These are phyloP conservation scores for Portunus trituberculatus DNA, from an alignment of 1,140 invertebrate species.

Conservation along the genomic window DNA sequence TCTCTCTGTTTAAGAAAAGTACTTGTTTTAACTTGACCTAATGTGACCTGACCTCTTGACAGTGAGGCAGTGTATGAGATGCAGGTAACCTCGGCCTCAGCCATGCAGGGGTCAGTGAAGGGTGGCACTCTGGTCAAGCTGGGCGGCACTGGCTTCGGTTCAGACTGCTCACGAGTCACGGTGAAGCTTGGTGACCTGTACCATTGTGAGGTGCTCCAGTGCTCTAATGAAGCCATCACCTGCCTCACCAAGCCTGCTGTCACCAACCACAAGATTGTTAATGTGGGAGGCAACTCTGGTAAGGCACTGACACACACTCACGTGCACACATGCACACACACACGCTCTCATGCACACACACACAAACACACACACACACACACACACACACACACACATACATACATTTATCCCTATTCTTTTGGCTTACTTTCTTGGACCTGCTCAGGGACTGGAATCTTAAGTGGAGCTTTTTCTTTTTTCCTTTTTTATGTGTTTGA, in stretches of 20 bases:
- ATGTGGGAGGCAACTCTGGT: slow-evolving; percentile 47
- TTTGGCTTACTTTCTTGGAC: no score
- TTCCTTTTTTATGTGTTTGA: no score
- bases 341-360: no score
- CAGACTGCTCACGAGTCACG: slow-evolving; percentile 50
- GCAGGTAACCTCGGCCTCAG: neutral
- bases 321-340: no score
- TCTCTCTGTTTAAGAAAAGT: no score
- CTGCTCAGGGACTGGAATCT: no score
- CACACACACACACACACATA: no score
- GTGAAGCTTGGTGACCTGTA: slow-evolving; percentile 33
- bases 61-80: neutral
- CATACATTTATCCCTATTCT: no score
- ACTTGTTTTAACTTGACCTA: no score
- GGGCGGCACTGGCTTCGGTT: slow-evolving; percentile 50
- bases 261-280: slow-evolving; percentile 47
- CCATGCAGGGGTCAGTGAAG: slow-evolving; percentile 33
- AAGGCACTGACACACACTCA: neutral
- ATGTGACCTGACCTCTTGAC: neutral
- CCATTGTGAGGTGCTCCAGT: slow-evolving; percentile 46
- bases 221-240: slow-evolving; percentile 29
- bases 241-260: neutral
- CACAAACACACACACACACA: no score
- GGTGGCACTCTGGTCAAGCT: slow-evolving; percentile 46
- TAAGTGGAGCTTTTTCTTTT: no score